Base-by-base conservation (phyloP, 2,797 vertebrate species). In the Yasuhikotakia modesta region DNA sequence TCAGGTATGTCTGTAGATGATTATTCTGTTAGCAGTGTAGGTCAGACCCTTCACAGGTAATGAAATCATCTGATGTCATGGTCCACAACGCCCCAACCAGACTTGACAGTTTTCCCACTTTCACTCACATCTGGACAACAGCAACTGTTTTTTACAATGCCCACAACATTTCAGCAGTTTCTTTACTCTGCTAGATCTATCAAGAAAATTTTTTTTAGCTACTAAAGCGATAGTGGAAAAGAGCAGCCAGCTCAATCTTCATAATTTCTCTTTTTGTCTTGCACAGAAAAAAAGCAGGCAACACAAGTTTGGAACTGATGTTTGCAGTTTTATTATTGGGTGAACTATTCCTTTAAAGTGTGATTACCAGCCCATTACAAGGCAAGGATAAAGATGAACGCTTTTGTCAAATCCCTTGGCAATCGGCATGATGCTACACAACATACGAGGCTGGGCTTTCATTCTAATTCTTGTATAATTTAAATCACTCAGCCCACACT, bases 391-490 rank as follows among this genome's bases (percentile, higher is more conserved):
- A 66, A 77, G 69, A 22, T 77, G 57, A 73, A 50, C 13, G 16
- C n/a, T 61, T 66, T 57, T 53, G 43, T 50, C 10, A 1, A 69
- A 69, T 58, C 74, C 74, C 43, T 68, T 8, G 3, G 30, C 32
- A 13, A 52, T 60, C 10, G 30, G 24, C n/a, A 4, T 30, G 1
- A 61, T 78, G 75, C 43, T 61, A 60, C 79, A 73, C 53, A 52
- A 68, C 70, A 68, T 53, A 65, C 70, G 57, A 73, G 57, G 22
- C 22, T 21, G 73, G 75, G 77, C 32, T 68, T 80, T 65, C 46
- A 66, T 60, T 76, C 79, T 76, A 66, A 84, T 82, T 73, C 70
- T 67, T 19, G 43, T 66, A 71, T 79, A 78, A 84, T 85, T 79
- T 82, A 72, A 73, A 74, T 73, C 70, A 57, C 60, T 67, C 45